Base-by-base conservation (phyloP, 2,888 invertebrate species). In the Campoletis raptor region DNA sequence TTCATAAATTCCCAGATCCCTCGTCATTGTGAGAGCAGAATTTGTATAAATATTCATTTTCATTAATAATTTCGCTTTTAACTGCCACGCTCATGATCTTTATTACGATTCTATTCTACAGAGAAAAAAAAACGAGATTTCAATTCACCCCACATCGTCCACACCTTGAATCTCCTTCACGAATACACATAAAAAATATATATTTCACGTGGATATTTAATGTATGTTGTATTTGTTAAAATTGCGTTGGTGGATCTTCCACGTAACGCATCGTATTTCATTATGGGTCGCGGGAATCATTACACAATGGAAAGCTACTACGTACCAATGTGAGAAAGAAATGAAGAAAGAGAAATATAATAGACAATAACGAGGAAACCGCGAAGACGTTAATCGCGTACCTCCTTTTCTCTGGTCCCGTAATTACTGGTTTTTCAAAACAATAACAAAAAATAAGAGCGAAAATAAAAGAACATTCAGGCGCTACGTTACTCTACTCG, bases 291-390 rank as follows among this genome's bases (percentile, higher is more conserved):
- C 88, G 87, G 88, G 90, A 89, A 89, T 83, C 76, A 79, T 89
- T 87, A 84, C 81, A 90, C 90, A 90, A 90, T 90, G 86, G 89
- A 88, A 89, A 89, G 86, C 85, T 66, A 42, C 72, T 66, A 42
- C 72, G 24, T 42, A 76, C 79, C 88, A 61, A 87, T 76, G 87
- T 76, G 88, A 88, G 85, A 89, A 88, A 80, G 79, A 88, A 85
- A 78, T 76, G 86, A 78, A 85, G 77, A 83, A 79, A 85, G 72
- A 80, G 83, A 86, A 76, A 83, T 42, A 81, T 61, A 21, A 83
- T 73, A 70, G 72, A 89, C 88, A 89, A 89, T 88, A 81, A 84
- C 84, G 81, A 89, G 89, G 88, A 89, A 89, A 88, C 88, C 80
- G 64, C 84, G 61, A 80, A 70, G 76, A 81, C 66, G 73, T 69